Base-by-base conservation (phyloP, 2,113 vertebrate genomes). In the Clarias macrocephalus region DNA sequence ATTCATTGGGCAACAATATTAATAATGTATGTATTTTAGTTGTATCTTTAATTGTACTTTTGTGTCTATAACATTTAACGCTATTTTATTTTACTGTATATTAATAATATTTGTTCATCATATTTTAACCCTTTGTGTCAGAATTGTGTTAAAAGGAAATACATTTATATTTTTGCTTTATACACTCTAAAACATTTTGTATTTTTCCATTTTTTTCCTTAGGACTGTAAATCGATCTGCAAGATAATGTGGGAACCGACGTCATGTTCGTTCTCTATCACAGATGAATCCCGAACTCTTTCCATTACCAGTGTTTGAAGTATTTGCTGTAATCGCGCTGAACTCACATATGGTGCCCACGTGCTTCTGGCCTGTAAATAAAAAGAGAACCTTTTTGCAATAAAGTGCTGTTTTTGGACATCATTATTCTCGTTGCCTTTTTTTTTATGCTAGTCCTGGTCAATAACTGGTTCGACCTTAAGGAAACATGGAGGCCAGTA, bases 401-500 rank as follows among this genome's bases (percentile, higher is more conserved):
- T 83, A 63, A 84, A 72, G 7, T 56, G 48, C 77, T 7, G 5
- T 72, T 52, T 70, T 52, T 72, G 70, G 56, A 15, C 42, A 62
- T 56, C 81, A 8, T 63, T 30, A 15, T 80, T 84, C n/a, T 76
- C 28, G 19, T 42, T 63, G 70, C 57, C 57, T 23, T 66, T 80
- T 83, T 83, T 56, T 86, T 83, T 75, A 82, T 85, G 77, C 42
- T 28, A 73, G 63, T 87, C 28, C 48, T 57, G 56, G 75, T 88
- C 56, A 82, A 12, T 60, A 79, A 28, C 82, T 65, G 77, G 77
- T 68, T 72, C 30, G 9, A 60, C 30, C 83, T 21, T 30, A 83
- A 88, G 37, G 80, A 70, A 82, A 48, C 83, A 99, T 98, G 97
- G 97, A 97, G 93, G 95, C 96, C 93, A 96, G 90, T 91, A 96